A percentile compares a stretch with the other conserved stretches of the same genome.
These are phyloP conservation scores for Alouatta palliata DNA, from an alignment of 2,113 vertebrate genomes.

Conservation along the genomic window DNA sequence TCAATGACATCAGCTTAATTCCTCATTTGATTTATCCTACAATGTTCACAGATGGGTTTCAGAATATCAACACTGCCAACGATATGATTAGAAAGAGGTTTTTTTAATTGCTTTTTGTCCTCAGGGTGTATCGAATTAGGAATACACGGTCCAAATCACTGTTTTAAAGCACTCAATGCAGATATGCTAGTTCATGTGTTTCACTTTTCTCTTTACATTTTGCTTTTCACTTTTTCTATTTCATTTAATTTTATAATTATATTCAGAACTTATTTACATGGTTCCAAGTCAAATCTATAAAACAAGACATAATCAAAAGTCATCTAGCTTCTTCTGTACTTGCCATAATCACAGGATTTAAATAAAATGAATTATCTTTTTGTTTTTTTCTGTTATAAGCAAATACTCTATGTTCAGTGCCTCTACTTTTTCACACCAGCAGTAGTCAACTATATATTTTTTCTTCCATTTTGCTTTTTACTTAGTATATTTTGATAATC, in stretches of 20 bases:
- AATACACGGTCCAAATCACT: not conserved
- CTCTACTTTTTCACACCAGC: not conserved
- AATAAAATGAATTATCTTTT: not conserved
- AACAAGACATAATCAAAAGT: not conserved
- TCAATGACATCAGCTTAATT: not conserved
- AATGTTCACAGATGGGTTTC: not conserved
- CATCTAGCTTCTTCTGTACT: not conserved
- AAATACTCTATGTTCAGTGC: not conserved
- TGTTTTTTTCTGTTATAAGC: not conserved
- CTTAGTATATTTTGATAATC: not conserved
- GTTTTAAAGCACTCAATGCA: not conserved
- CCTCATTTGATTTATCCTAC: not conserved
- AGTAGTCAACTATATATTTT: not conserved
- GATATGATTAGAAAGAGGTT: not conserved
- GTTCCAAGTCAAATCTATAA: not conserved
- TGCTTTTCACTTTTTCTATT: not conserved
- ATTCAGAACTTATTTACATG: not conserved
- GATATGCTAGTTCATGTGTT: not conserved
- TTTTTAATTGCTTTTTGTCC: not conserved
- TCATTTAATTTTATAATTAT: not conserved
- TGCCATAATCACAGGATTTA: not conserved
- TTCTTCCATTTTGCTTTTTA: slow-evolving; percentile 9
- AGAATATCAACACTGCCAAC: not conserved
- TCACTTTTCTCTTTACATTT: not conserved
- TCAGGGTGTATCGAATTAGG: not conserved